These are phyloP conservation scores for Reticulitermes lucifugus DNA, from an alignment of 2,888 invertebrate species.

Conservation along the genomic window DNA sequence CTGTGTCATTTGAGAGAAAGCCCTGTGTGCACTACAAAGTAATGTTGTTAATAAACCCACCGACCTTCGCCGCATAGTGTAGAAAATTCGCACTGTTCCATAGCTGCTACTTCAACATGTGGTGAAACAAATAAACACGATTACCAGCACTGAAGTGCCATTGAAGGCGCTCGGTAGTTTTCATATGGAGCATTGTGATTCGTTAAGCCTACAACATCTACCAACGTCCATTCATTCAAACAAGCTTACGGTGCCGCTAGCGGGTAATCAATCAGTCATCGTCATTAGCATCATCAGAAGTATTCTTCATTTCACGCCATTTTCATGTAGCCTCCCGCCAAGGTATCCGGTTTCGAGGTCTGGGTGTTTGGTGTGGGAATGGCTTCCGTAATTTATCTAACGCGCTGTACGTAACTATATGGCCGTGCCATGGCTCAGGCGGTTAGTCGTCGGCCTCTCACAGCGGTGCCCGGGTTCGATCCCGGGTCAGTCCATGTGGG, in stretches of 20 bases:
- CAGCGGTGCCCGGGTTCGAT: no score
- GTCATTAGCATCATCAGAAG: background rate
- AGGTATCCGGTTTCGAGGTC: background rate
- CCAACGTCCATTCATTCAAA: background rate
- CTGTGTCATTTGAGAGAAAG: no score
- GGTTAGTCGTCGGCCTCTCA: no score
- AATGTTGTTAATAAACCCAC: no score
- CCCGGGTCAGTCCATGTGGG: no score
- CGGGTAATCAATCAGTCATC: background rate
- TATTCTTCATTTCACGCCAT: background rate
- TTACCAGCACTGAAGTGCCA: background rate
- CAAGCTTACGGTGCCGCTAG: background rate
- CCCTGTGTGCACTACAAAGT: no score
- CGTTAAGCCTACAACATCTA: background rate
- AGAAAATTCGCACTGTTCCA: no score
- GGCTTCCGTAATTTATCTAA: no score
- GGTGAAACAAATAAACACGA: background rate
- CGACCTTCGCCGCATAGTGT: no score
- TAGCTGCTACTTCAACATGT: background rate
- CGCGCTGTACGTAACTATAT: no score
- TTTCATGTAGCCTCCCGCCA: background rate
- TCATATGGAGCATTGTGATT: background rate
- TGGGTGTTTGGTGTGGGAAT: background rate
- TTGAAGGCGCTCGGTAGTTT: background rate
- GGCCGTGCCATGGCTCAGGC: no score